Conservation (phyloP, 2,797 vertebrate species). For the Borostomias antarcticus region DNA sequence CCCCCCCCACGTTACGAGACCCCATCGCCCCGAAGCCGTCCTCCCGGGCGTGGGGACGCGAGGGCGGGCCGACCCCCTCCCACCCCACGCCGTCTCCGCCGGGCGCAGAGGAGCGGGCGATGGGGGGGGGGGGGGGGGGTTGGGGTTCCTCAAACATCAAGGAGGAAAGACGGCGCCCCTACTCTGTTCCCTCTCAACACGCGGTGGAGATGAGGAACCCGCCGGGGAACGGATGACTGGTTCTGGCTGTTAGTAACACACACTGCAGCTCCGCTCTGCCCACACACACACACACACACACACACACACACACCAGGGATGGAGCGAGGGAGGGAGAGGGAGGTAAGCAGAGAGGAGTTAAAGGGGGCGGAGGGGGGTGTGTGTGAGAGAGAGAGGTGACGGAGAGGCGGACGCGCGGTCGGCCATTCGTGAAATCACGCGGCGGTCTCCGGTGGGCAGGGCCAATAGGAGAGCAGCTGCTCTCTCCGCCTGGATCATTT, state of each 20-base stretch:
- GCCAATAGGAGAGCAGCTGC: conserved; percentile 59
- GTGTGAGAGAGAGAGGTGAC: conserved; percentile 20
- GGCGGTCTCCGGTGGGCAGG: conserved; percentile 10
- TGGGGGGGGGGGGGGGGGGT: neutral
- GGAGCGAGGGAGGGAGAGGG: neutral
- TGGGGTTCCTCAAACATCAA: neutral
- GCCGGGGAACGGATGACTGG: neutral
- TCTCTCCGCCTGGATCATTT: conserved; percentile 52
- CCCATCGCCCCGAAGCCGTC: no score
- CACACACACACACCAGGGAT: neutral
- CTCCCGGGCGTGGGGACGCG: no score
- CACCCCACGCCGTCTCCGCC: no score
- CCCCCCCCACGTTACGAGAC: no score
- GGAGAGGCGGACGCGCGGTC: conserved; percentile 23
- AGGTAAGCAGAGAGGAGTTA: neutral
- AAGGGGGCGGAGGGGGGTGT: neutral
- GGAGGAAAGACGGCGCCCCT: no score
- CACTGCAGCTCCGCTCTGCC: neutral
- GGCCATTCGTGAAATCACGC: conserved; percentile 47
- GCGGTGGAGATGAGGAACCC: neutral
- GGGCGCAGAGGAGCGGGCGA: no score
- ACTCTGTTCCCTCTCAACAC: no score
- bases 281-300: neutral
- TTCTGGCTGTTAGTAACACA: neutral
- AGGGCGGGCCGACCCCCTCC: no score